A percentile compares a stretch with the other conserved stretches of the same genome.
Conservation (phyloP, 2,888 invertebrate genomes). For the Hesperia comma region DNA sequence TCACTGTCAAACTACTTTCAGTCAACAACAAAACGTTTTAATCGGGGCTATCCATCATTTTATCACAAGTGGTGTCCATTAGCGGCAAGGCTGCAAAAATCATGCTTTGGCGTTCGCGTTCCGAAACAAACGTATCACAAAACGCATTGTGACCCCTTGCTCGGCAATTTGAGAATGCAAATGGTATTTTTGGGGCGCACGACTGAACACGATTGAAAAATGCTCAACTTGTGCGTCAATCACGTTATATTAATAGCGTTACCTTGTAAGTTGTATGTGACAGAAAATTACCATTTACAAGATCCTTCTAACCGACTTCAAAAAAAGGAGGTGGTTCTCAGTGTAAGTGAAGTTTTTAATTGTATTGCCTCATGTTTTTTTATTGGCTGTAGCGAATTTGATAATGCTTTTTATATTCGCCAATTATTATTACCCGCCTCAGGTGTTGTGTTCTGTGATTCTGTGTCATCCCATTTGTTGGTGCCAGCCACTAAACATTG, state of each 20-base stretch:
- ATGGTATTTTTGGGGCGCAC: constrained; percentile 5
- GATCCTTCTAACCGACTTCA: no score
- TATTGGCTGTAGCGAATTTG: no score
- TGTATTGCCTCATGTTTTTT: no score
- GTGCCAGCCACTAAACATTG: no score
- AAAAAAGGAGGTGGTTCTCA: no score
- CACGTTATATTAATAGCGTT: background rate
- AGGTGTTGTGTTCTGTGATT: no score
- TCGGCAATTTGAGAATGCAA: constrained; percentile 1
- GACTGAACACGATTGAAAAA: background rate
- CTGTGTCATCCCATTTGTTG: no score
- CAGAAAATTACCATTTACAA: background rate
- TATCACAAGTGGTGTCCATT: constrained; percentile 16
- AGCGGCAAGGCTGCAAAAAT: constrained; percentile 17
- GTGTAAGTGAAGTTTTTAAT: no score
- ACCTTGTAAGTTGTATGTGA: background rate
- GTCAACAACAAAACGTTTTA: background rate
- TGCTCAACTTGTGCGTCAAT: background rate
- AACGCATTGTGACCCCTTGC: constrained; percentile 18
- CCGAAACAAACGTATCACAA: constrained; percentile 21
- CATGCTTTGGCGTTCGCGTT: constrained; percentile 24
- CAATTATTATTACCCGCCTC: no score
- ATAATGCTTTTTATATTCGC: no score
- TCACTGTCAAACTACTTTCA: background rate
- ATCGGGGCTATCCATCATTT: constrained; percentile 15